Conservation (phyloP, 1,140 invertebrate species). For the Rhyacophila brunnea region DNA sequence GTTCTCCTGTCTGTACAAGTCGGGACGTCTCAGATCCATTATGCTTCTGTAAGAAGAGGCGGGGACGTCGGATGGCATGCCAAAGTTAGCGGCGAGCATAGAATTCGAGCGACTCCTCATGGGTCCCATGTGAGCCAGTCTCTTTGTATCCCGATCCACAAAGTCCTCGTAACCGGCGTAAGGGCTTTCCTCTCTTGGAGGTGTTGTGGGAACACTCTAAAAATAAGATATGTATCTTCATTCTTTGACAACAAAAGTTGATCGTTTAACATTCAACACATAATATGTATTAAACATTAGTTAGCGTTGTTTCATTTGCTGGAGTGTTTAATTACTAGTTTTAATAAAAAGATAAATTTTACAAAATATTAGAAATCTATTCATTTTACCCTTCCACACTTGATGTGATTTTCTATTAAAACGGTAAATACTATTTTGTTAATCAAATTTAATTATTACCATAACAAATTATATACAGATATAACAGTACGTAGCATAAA, state of each 20-base stretch:
- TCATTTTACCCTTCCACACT: not conserved
- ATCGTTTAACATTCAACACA: not conserved
- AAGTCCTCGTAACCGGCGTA: conserved; percentile 27
- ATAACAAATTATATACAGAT: too few species aligned
- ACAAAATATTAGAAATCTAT: not conserved
- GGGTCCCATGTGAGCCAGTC: conserved; percentile 26
- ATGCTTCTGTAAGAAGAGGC: conserved; percentile 37
- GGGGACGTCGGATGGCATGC: conserved; percentile 16
- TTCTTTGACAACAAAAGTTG: not conserved
- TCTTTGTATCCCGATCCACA: conserved; percentile 15
- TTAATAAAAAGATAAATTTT: not conserved
- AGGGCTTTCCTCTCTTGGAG: conserved; percentile 36
- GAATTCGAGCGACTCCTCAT: conserved; percentile 35
- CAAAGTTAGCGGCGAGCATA: conserved; percentile 19
- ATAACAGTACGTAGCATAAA: too few species aligned
- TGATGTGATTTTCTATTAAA: too few species aligned
- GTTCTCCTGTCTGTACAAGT: conserved; percentile 38
- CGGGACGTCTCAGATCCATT: conserved; percentile 42
- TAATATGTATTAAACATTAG: too few species aligned
- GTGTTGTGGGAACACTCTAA: conserved; percentile 40
- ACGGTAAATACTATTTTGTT: too few species aligned
- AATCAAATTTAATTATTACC: too few species aligned
- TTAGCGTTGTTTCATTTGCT: not conserved
- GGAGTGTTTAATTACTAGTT: not conserved
- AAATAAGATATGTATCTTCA: conserved; percentile 3